A percentile compares a stretch with the other conserved stretches of the same genome.
phyloP scores from a whole-genome alignment of 2,888 invertebrate species.

The Orchesella flavescens region DNA sequence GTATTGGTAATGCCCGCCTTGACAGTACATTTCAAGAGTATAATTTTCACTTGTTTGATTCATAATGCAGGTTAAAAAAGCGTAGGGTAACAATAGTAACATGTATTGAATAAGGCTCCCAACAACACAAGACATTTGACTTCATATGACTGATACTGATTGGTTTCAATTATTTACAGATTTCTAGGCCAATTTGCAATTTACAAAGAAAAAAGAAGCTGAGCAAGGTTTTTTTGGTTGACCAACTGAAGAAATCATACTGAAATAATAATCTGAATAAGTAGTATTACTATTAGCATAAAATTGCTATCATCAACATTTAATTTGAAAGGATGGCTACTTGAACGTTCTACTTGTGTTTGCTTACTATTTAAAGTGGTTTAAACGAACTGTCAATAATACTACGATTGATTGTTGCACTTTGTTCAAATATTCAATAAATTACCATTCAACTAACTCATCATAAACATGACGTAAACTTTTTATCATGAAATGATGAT shows the following conservation, averaged over 20 bases:
- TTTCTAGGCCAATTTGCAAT: constrained; percentile 17
- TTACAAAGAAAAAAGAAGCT: background rate
- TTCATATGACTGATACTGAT: constrained; percentile 15
- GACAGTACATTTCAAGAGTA: background rate
- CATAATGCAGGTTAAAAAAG: background rate
- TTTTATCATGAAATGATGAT: too few relatives aligned
- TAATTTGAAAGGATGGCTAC: background rate
- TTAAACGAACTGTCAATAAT: too few relatives aligned
- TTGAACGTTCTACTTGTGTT: background rate
- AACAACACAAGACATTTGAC: background rate
- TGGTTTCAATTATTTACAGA: constrained; percentile 16
- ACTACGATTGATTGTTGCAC: too few relatives aligned
- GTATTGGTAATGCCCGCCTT: too few relatives aligned
- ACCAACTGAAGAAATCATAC: too few relatives aligned
- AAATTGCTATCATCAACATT: background rate
- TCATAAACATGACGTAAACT: too few relatives aligned
- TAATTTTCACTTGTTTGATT: constrained; percentile 2
- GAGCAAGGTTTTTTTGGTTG: background rate
- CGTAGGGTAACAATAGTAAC: too few relatives aligned
- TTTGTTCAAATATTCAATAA: too few relatives aligned
- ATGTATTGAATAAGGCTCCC: too few relatives aligned
- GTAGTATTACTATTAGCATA: background rate
- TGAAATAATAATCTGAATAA: background rate
- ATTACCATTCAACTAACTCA: too few relatives aligned
- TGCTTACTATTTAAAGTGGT: background rate